phyloP scores from a whole-genome alignment of 1,140 invertebrate genomes.

The Dendrolimus punctatus region DNA sequence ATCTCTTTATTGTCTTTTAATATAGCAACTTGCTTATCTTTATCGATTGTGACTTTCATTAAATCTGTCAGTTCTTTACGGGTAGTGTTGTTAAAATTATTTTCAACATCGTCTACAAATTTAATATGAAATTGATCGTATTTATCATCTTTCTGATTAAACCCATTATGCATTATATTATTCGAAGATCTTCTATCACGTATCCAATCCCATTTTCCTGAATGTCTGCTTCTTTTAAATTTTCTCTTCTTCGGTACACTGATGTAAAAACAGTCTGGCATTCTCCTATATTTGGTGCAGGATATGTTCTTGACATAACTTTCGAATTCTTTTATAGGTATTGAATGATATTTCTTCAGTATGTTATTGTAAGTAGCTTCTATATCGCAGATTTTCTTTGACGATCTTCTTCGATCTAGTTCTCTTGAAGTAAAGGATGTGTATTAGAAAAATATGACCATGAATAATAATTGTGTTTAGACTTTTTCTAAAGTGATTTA shows the following conservation, averaged over 20 bases:
- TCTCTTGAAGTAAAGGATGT: constrained; percentile 46
- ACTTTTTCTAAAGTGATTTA: too few species aligned
- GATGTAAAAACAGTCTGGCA: constrained; percentile 17
- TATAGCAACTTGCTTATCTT: too few species aligned
- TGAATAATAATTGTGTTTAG: neutral
- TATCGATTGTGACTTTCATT: too few species aligned
- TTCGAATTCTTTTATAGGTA: constrained; percentile 21
- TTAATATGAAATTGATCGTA: neutral
- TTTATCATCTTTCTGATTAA: neutral
- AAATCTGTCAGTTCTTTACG: too few species aligned
- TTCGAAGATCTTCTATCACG: constrained; percentile 24
- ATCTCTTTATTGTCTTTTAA: too few species aligned
- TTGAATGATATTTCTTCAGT: constrained; percentile 7
- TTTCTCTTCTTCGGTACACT: constrained; percentile 7
- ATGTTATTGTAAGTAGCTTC: constrained; percentile 25
- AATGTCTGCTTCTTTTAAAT: constrained; percentile 7
- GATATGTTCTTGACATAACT: constrained; percentile 22
- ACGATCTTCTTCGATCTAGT: constrained; percentile 11
- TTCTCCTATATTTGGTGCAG: constrained; percentile 24
- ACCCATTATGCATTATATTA: constrained; percentile 1
- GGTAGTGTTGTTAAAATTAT: too few species aligned
- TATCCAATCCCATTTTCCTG: constrained; percentile 26
- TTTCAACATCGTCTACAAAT: constrained; percentile 11
- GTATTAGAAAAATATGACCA: constrained; percentile 11
- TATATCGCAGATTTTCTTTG: constrained; percentile 28